A percentile compares a stretch with the other conserved stretches of the same genome.
Conservation (phyloP, 2,888 invertebrate genomes). For the Drosophila seclusa region DNA sequence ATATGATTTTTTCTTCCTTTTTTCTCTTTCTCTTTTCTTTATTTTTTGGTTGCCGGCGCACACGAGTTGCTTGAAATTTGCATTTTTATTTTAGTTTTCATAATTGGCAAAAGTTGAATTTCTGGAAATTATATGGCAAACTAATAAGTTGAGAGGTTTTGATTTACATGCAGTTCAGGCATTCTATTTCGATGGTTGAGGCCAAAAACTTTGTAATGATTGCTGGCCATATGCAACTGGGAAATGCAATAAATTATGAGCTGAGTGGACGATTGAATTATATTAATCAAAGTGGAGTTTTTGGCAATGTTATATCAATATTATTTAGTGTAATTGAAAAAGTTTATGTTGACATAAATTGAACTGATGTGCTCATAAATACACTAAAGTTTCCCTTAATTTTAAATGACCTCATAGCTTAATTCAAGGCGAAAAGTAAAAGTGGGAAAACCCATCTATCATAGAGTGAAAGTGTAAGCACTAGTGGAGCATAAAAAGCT, state of each 20-base stretch:
- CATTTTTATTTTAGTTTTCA: constrained; percentile 77
- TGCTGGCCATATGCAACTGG: constrained; percentile 38
- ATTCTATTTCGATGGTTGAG: constrained; percentile 11
- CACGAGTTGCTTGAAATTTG: constrained; percentile 75
- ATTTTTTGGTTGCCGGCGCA: constrained; percentile 45
- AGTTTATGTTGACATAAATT: constrained; percentile 9
- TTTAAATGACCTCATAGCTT: not conserved
- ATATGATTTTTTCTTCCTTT: constrained; percentile 20
- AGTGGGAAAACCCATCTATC: constrained; percentile 53
- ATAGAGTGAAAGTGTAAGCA: constrained; percentile 38
- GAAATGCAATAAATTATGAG: constrained; percentile 27
- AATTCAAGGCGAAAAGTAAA: constrained; percentile 9
- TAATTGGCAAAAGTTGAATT: constrained; percentile 72
- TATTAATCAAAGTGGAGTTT: constrained; percentile 42
- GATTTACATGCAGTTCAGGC: constrained; percentile 54
- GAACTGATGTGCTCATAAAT: not conserved
- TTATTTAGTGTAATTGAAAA: constrained; percentile 38
- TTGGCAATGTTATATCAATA: constrained; percentile 17
- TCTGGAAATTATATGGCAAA: constrained; percentile 71
- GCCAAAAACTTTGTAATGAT: constrained; percentile 39
- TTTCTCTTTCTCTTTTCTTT: not conserved
- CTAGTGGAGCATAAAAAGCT: constrained; percentile 20
- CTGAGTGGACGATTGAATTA: constrained; percentile 4
- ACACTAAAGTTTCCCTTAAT: not conserved
- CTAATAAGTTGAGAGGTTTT: constrained; percentile 70